phyloP scores from a whole-genome alignment of 2,797 vertebrate species.

The Bovichtus variegatus region DNA sequence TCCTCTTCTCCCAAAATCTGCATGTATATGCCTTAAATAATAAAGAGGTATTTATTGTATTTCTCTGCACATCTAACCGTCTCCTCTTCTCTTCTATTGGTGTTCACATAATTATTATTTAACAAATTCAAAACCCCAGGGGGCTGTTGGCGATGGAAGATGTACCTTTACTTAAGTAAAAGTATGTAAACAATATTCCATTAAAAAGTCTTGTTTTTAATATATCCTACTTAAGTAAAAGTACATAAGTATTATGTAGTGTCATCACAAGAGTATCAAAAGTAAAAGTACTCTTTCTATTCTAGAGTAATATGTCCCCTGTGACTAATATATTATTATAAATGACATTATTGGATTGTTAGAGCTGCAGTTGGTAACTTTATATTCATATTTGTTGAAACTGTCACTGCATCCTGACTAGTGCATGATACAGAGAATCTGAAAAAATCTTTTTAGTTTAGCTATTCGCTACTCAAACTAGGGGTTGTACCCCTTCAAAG shows the following conservation, averaged over 20 bases:
- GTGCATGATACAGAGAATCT: no score
- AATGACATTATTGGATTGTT: background rate
- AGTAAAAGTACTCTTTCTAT: background rate
- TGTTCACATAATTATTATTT: background rate
- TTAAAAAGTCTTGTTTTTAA: background rate
- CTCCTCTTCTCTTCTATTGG: background rate
- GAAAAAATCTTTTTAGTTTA: background rate
- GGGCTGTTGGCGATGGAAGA: background rate
- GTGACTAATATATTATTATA: background rate
- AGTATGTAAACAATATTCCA: background rate
- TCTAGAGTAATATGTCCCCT: background rate
- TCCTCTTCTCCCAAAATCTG: conserved; percentile 21
- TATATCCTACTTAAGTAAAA: background rate
- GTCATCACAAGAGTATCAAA: no score
- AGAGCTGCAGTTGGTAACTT: no score
- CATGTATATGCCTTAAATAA: conserved; percentile 40
- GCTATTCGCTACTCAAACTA: background rate
- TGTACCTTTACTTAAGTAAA: background rate
- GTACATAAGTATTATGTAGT: background rate
- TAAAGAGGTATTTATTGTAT: conserved; percentile 28
- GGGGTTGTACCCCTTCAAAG: background rate
- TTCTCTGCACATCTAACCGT: conserved; percentile 24
- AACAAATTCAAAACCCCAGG: background rate
- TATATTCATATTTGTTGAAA: no score
- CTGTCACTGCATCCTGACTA: no score